Base-by-base conservation (phyloP, 2,888 invertebrate species). In the Parapristionchus giblindavisi region DNA sequence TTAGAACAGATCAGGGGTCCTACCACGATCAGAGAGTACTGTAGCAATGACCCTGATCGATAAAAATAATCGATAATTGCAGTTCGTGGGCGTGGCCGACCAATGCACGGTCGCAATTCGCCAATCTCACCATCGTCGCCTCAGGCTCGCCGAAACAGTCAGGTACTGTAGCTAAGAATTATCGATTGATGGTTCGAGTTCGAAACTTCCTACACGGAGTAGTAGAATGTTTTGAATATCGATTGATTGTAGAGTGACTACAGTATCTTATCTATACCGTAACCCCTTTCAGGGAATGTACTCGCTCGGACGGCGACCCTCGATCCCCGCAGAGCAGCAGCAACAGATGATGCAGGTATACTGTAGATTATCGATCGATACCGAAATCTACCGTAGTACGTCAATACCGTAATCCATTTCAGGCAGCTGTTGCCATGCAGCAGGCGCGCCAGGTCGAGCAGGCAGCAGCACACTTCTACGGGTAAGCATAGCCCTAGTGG, bases 61-160 rank as follows among this genome's bases (percentile, higher is more conserved):
- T 21, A 51, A 24, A 17, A 24, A 3, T 54, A 21, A 66, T 14
- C 3, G 2, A 3, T 21, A 21, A 1, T 78, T 82, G 74, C 75
- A 81, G 87, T 87, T 5, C 78, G 87, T 2, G 87, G 87, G 61
- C 76, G 87, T 29, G 87, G 87, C 1, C 82, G 87, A 17, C 87
- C 87, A 38, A 83, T 87, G 78, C 87, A 87, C 54, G 85, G 85
- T 32, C 75, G 86, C 43, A 66, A 73, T 17, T 81, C 81, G 17
- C 60, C 72, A 5, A 21, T 36, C 51, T 72, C 60, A 21, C 72
- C 60, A 34, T 8, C 17, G 6, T 34, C 56, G 6, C 11, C 63
- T 38, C 14, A 3, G 17, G 68, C 72, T 11, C 38, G 75, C 24
- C 40, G 75, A 21, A 56, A 34, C 27, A 77, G 77, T 29, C 77